Evolutionary conservation across 2,888 invertebrate species (phyloP), one percentile per base, ranked within the genome.

Genomic region (Pomacea canaliculata): DNA sequence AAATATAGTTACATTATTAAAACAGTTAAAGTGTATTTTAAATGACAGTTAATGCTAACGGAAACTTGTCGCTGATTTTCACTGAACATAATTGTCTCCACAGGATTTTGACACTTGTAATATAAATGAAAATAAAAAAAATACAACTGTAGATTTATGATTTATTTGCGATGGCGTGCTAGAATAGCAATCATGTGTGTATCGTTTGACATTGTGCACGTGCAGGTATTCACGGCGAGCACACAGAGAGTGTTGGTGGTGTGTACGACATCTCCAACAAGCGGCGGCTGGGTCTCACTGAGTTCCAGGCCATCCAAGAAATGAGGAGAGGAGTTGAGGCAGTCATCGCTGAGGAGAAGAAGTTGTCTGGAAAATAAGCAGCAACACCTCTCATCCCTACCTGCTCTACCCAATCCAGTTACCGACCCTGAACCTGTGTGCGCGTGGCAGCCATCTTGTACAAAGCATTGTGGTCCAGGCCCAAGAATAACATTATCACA

Each of bases 331-430:
- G 88, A 51, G 87, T 88, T 10, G 73, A 78, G 69, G 80, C 78
- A 0, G 78, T 80, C 73, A 78, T 80, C 46, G 69, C 56, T 3
- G 69, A 77, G 56, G 80, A 80, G 66, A 76, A 74, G 73, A 73
- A 75, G 65, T 67, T 80, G 37, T 27, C 91, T 97, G 97, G 83
- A 97, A 98, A 92, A 91, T 97, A 76, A 98, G 98, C 27, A n/a
- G 23, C 12, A 23, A 7, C 23, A n/a, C 0, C n/a, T 7, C 0
- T 60, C 63, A 23, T 10, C 63, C 19, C 27, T 19, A 2, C 10
- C 27, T 63, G 2, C n/a, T 2, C 63, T 16, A 23, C 63, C 63
- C 63, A 10, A 12, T 12, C 27, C 16, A 16, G 51, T 63, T 2
- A 63, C 16, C 51, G 51, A 56, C 16, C 51, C 51, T 56, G 37